Evolutionary conservation across 1,140 invertebrate genomes (phyloP).

Genomic region (Chionoecetes opilio): DNA sequence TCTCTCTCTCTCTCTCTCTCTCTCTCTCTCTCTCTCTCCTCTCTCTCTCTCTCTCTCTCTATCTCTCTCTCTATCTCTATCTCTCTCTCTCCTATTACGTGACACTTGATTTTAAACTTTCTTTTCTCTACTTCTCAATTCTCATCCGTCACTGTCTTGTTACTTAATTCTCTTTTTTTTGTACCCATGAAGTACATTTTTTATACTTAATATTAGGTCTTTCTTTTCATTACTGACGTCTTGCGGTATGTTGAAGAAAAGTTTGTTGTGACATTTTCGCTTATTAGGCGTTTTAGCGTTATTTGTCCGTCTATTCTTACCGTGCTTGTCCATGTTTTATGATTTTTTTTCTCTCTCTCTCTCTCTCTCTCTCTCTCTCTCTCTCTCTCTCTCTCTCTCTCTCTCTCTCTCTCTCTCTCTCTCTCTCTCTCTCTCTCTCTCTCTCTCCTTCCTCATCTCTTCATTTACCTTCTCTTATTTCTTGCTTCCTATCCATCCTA

Average conservation of each 20-base stretch:
- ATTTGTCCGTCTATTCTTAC: neutral
- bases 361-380: neutral
- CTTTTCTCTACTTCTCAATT: no score
- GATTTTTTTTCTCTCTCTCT: neutral
- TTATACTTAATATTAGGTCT: neutral
- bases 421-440: constrained; percentile 6
- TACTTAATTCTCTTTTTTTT: no score
- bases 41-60: neutral
- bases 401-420: constrained; percentile 7
- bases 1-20: neutral
- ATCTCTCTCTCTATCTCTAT: neutral
- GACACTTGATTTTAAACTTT: no score
- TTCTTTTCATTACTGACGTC: neutral
- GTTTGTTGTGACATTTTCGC: neutral
- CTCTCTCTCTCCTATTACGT: neutral
- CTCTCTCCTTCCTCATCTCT: constrained; percentile 17
- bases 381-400: neutral
- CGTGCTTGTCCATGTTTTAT: neutral
- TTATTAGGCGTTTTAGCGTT: neutral
- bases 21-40: neutral
- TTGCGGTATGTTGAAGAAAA: neutral
- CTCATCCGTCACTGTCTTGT: no score
- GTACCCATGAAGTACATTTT: neutral
- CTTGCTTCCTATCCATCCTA: neutral
- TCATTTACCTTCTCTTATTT: neutral